Evolutionary conservation across 1,140 invertebrate genomes (phyloP), one percentile per base, ranked within the genome.

Genomic region (Paracyclopina nana): DNA sequence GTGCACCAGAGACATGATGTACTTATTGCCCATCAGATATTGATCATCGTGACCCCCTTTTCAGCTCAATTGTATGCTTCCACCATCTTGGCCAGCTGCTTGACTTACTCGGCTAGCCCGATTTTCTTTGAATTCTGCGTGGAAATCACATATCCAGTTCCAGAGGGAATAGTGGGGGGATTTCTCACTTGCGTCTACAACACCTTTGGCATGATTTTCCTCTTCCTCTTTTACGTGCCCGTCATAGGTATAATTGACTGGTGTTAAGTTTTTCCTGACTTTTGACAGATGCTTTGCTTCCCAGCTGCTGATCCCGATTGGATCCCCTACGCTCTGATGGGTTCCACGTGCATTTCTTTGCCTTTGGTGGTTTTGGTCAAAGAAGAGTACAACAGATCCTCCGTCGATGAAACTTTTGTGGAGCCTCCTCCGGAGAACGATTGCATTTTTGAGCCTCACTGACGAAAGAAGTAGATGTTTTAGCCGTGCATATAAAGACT

Each of bases 71-170:
- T 61, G n/a, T 56, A 55, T 25, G 34, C 53, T 2, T 44, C 55
- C n/a, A 60, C 62, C n/a, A 59, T 65, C 20, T 43, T 64, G 6
- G 65, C 60, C n/a, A 59, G 67, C 28, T 56, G 65, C 9, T 59
- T 62, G 31, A 63, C 64, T 26, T 67, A 66, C 60, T 63, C 66
- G 8, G 61, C 62, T 1, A 57, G 61, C 1, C 65, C 69, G 0
- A 55, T 71, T n/a, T 69, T 68, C 54, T 63, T 65, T 29, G 68
- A 70, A 54, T 57, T 70, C 20, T 62, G 61, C 9, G 65, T 66
- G 24, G 69, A 72, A 60, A 62, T 65, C 6, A 61, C 65, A 11
- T 70, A 66, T 57, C 70, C 70, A 1, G 57, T 69, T 1, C 62
- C 66, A 4, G 70, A 71, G 57, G 65, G 63, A 4, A 60, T 70